A percentile compares a stretch with the other conserved stretches of the same genome.
phyloP scores from a whole-genome alignment of 1,140 invertebrate genomes.

The Lordiphosa collinella region DNA sequence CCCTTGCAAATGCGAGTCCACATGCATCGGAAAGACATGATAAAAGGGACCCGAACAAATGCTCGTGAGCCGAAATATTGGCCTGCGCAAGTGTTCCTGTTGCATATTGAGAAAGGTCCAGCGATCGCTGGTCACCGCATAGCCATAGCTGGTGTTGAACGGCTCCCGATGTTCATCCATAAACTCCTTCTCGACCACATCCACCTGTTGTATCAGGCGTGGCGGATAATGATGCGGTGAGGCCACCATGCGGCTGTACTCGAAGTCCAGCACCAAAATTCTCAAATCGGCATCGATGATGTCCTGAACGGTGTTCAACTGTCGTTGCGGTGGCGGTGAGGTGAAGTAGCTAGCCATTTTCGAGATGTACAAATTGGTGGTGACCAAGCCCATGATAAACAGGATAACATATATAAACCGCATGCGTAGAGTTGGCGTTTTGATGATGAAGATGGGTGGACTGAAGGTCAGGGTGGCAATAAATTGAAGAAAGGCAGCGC shows the following conservation, averaged over 20 bases:
- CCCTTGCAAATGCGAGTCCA: slow-evolving; percentile 55
- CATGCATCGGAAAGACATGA: slow-evolving; percentile 62
- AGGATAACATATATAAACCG: slow-evolving; percentile 46
- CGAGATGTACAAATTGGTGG: slow-evolving; percentile 65
- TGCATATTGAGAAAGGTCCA: slow-evolving; percentile 59
- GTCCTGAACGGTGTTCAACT: slow-evolving; percentile 56
- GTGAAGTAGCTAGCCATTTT: slow-evolving; percentile 69
- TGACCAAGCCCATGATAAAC: slow-evolving; percentile 50
- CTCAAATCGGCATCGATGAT: slow-evolving; percentile 50
- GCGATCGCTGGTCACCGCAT: slow-evolving; percentile 60
- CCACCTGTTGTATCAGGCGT: slow-evolving; percentile 42
- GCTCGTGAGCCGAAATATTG: slow-evolving; percentile 48
- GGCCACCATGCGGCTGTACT: slow-evolving; percentile 32
- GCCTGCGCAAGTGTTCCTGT: slow-evolving; percentile 45
- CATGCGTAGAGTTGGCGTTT: slow-evolving; percentile 42
- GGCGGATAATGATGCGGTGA: slow-evolving; percentile 15
- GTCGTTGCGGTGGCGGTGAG: slow-evolving; percentile 30
- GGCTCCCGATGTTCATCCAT: slow-evolving; percentile 38
- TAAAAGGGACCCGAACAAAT: slow-evolving; percentile 70
- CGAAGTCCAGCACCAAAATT: slow-evolving; percentile 48
- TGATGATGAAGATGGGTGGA: slow-evolving; percentile 32
- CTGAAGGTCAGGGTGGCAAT: slow-evolving; percentile 51
- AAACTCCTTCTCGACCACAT: slow-evolving; percentile 24
- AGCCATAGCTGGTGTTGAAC: slow-evolving; percentile 53
- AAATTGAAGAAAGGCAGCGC: slow-evolving; percentile 54